Evolutionary conservation across 1,140 invertebrate genomes (phyloP), one percentile per base, ranked within the genome.

Genomic region (Asbolus verrucosus): DNA sequence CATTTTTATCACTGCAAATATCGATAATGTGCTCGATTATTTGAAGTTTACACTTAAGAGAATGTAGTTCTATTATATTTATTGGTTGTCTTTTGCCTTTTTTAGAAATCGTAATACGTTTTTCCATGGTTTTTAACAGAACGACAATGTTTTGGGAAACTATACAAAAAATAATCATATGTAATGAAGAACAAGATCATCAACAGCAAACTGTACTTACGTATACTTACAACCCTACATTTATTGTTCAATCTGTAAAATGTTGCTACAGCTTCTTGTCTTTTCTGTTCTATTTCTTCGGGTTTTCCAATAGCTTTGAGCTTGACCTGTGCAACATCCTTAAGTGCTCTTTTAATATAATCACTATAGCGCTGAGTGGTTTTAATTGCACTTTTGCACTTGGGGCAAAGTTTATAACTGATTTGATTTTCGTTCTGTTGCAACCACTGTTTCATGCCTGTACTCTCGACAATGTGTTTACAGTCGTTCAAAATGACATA

Each of bases 401-500:
- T 81, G 4, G 90, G 90, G 78, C 90, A 92, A 0, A 73, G 59
- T 70, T 87, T 88, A 62, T 88, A 80, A 11, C 82, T 70, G 41
- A 91, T 84, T 50, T 81, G 75, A 3, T 82, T 76, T 19, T 73
- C 76, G 21, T 82, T 75, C 1, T 82, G 62, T 14, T 80, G 74
- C 73, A 89, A 81, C 81, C 87, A 84, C 27, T 76, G 77, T 73
- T 89, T 84, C 76, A 91, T 75, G 27, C 82, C 85, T 6, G 82
- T 74, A 9, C 82, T 77, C 76, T 90, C 89, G 72, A 91, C 77
- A 1, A 84, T 72, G 76, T 92, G 90, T 5, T 80, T 76, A 77
- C 90, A 92, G 76, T 91, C 89, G 73, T 86, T 80, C 15, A 92
- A 77, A 30, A 83, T 74, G 39, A 92, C 81, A 77, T 90, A 89